These are phyloP conservation scores for Neodiprion lecontei DNA, from an alignment of 1,140 invertebrate genomes.

Conservation along the genomic window DNA sequence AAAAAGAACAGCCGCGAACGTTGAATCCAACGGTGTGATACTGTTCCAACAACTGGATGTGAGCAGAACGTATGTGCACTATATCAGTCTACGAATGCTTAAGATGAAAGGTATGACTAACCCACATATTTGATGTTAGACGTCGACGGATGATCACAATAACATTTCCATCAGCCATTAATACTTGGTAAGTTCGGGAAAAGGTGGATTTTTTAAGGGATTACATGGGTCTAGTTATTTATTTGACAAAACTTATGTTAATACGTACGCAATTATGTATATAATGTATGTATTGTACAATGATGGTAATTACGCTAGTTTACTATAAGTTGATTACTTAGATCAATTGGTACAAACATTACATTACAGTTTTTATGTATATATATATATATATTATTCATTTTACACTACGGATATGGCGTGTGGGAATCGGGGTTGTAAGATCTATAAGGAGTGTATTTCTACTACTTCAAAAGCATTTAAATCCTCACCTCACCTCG, in stretches of 20 bases:
- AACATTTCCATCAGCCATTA: neutral
- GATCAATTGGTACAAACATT: neutral
- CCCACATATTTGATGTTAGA: neutral
- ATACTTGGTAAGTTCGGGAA: neutral
- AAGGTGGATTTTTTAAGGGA: neutral
- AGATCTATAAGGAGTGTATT: too few relatives aligned
- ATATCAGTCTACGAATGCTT: conserved; percentile 1
- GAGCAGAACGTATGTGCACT: too few relatives aligned
- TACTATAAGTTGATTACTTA: neutral
- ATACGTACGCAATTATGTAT: too few relatives aligned
- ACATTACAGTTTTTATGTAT: neutral
- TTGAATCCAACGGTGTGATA: too few relatives aligned
- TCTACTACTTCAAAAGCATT: too few relatives aligned
- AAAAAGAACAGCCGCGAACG: too few relatives aligned
- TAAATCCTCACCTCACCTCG: too few relatives aligned
- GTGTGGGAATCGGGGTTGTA: too few relatives aligned
- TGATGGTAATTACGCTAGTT: neutral
- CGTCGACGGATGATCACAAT: neutral
- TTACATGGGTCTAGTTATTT: neutral
- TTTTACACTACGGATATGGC: too few relatives aligned
- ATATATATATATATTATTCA: neutral
- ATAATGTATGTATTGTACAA: neutral
- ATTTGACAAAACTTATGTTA: neutral
- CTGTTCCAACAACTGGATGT: too few relatives aligned
- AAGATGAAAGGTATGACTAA: neutral